Evolutionary conservation across 2,797 vertebrate species (phyloP).

Genomic region (Periparus ater): DNA sequence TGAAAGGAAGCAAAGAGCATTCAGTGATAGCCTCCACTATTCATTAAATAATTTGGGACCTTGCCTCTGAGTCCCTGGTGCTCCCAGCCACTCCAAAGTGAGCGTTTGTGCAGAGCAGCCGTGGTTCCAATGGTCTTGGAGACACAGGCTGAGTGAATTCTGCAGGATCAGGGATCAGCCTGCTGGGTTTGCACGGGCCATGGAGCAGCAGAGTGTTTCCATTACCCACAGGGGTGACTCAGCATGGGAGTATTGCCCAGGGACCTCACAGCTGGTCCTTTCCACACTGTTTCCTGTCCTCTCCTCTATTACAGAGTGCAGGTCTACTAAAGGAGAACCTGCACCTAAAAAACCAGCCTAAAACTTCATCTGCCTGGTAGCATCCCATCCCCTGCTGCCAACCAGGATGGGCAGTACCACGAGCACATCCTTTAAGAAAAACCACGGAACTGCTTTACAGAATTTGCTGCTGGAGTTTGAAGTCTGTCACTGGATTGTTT

Average conservation of each 20-base stretch:
- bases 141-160: not conserved
- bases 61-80: not conserved
- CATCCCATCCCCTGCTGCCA: not conserved
- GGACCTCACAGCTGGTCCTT: not conserved
- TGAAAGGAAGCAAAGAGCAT: not conserved
- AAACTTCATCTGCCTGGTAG: not conserved
- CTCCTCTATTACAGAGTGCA: not conserved
- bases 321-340: not conserved
- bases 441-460: not conserved
- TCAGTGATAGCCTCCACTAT: not conserved
- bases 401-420: not conserved
- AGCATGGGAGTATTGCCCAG: not conserved
- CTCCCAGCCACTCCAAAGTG: not conserved
- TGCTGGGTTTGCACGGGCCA: not conserved
- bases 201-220: not conserved
- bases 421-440: not conserved
- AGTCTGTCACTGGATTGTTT: not conserved
- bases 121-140: not conserved
- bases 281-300: not conserved
- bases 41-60: not conserved
- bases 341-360: not conserved
- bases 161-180: not conserved
- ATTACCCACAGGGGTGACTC: not conserved
- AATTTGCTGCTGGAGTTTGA: not conserved
- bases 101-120: not conserved